Percentiles rank a stretch among this genome's conserved stretches.
Evolutionary conservation across 2,113 vertebrate genomes (phyloP).

Genomic region (Apteryx owenii): DNA sequence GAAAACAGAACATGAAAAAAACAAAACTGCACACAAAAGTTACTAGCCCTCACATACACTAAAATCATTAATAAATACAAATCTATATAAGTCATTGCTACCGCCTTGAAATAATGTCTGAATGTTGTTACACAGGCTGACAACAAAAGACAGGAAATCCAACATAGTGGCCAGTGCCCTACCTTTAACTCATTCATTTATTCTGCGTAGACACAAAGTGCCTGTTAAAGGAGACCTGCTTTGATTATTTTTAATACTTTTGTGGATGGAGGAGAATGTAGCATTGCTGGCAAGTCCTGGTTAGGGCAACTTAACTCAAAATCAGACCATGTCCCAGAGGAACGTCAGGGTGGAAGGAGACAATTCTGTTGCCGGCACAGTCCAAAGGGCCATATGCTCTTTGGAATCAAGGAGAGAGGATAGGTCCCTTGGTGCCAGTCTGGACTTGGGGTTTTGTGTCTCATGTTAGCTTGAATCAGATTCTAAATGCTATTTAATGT

Average conservation of each 20-base stretch:
- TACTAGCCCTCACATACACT: background rate
- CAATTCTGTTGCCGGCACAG: background rate
- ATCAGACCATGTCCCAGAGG: background rate
- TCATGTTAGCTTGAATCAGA: background rate
- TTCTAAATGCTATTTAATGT: background rate
- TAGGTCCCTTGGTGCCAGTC: accelerated
- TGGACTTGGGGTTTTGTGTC: background rate
- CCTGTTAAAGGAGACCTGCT: background rate
- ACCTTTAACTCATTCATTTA: background rate
- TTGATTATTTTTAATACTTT: background rate
- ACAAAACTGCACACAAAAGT: background rate
- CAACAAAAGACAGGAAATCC: constrained; percentile 49
- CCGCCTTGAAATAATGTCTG: background rate
- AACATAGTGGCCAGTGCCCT: background rate
- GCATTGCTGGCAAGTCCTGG: background rate
- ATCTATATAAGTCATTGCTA: background rate
- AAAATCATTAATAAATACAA: constrained; percentile 43
- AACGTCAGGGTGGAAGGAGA: background rate
- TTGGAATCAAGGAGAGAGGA: background rate
- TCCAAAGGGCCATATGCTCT: background rate
- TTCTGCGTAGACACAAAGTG: background rate
- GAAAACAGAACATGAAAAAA: constrained; percentile 7
- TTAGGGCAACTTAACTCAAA: background rate
- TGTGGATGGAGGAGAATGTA: background rate
- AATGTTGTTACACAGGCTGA: background rate